A percentile compares a stretch with the other conserved stretches of the same genome.
Evolutionary conservation across 2,113 vertebrate species (phyloP).

Genomic region (Sciurus niger): DNA sequence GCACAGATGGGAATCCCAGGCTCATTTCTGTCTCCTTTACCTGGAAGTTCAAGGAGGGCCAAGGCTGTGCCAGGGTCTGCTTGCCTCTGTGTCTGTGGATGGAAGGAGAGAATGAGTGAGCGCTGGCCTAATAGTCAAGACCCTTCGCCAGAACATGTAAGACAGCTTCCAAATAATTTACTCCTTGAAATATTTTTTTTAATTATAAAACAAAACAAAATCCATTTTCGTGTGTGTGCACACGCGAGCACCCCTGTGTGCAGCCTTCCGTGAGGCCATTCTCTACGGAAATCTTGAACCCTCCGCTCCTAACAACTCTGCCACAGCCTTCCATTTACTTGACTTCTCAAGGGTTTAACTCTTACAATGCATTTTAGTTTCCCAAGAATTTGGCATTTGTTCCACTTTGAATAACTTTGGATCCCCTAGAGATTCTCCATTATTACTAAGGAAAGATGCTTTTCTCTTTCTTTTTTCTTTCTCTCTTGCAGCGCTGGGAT

Average conservation of each 20-base stretch:
- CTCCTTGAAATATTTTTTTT: neutral
- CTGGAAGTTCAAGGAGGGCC: neutral
- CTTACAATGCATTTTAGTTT: neutral
- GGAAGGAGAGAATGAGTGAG: fast-evolving
- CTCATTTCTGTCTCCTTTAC: neutral
- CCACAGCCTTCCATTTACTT: fast-evolving
- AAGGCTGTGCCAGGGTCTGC: neutral
- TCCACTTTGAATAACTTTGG: neutral
- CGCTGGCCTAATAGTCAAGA: fast-evolving
- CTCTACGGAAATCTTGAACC: neutral
- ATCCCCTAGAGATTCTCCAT: too few species aligned
- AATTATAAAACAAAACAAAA: too few species aligned
- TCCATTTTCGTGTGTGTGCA: neutral
- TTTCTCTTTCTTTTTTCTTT: neutral
- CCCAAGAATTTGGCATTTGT: neutral
- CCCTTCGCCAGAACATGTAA: fast-evolving
- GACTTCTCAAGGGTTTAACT: neutral
- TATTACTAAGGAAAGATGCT: neutral
- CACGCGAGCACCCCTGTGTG: neutral
- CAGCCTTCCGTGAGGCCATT: neutral
- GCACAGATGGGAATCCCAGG: neutral
- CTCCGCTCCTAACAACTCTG: neutral
- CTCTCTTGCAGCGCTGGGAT: neutral
- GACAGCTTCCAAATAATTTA: neutral
- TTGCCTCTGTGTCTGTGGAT: neutral